These are phyloP conservation scores for Mesorhabditis belari DNA, from an alignment of 2,888 invertebrate genomes.

Conservation along the genomic window DNA sequence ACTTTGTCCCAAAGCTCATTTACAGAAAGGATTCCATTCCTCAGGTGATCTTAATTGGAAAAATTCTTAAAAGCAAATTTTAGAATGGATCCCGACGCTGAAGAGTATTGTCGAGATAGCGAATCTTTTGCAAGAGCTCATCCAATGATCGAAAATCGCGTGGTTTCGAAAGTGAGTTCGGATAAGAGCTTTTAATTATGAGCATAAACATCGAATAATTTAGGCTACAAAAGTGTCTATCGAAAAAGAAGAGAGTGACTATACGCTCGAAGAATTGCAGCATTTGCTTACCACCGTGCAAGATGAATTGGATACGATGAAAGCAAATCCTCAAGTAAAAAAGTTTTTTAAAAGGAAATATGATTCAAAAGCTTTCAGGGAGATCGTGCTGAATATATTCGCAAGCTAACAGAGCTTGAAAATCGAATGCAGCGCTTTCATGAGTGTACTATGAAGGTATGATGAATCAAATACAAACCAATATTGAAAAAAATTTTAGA, in stretches of 20 bases:
- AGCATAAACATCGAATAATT: neutral
- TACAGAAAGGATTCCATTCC: slow-evolving; percentile 1
- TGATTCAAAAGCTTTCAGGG: slow-evolving; percentile 2
- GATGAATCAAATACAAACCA: neutral
- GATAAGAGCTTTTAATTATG: neutral
- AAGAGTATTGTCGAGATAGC: neutral
- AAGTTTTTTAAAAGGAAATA: neutral
- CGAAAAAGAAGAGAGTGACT: neutral
- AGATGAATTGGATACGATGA: slow-evolving; percentile 19
- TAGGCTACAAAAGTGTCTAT: neutral
- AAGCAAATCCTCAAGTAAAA: slow-evolving; percentile 14
- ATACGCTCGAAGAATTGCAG: slow-evolving; percentile 21
- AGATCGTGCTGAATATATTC: slow-evolving; percentile 14
- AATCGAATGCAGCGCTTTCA: slow-evolving; percentile 23
- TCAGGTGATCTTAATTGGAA: too few species aligned
- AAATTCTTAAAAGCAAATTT: too few species aligned
- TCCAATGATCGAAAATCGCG: neutral
- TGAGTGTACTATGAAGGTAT: slow-evolving; percentile 5
- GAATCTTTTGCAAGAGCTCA: neutral
- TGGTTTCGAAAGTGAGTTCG: too few species aligned
- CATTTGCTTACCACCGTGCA: slow-evolving; percentile 20
- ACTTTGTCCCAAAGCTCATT: slow-evolving; percentile 20
- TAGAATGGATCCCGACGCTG: neutral
- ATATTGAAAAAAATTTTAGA: neutral
- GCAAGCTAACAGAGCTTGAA: slow-evolving; percentile 18